A percentile compares a stretch with the other conserved stretches of the same genome.
phyloP scores from a whole-genome alignment of 35 echinoderm and acorn worm genomes.

The Diadema setosum region DNA sequence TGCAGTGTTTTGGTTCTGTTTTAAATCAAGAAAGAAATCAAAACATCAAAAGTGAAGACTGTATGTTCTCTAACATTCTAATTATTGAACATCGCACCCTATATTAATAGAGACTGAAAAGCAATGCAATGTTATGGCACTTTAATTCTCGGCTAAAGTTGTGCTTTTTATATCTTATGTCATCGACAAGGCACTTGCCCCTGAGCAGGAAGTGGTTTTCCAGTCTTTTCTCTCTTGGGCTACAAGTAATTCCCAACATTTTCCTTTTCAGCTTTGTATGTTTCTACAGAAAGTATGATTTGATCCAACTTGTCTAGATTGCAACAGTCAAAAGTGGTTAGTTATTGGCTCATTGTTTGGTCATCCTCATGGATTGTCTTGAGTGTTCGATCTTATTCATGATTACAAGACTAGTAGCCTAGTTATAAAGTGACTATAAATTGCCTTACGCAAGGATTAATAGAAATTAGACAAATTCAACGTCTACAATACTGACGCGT shows the following conservation, averaged over 20 bases:
- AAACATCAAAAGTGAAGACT: background rate
- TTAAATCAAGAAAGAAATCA: background rate
- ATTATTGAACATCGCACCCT: background rate
- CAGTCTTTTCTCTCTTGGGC: background rate
- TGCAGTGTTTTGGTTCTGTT: background rate
- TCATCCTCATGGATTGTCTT: background rate
- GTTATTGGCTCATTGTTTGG: background rate
- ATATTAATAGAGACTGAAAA: background rate
- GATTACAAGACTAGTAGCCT: background rate
- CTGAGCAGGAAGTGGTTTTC: background rate
- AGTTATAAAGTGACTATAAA: background rate
- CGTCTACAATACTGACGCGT: background rate
- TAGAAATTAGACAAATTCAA: background rate
- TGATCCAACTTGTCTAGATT: background rate
- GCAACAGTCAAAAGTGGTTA: background rate
- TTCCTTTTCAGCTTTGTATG: background rate
- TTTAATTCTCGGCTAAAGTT: background rate
- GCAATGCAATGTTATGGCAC: too few species aligned
- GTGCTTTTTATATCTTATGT: background rate
- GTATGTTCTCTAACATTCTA: background rate
- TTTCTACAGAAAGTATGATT: background rate
- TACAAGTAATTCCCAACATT: background rate
- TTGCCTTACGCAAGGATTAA: background rate
- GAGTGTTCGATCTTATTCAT: background rate
- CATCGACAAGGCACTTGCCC: background rate